Conservation (phyloP, 2,888 invertebrate genomes). For the Chymomyza amoena region DNA sequence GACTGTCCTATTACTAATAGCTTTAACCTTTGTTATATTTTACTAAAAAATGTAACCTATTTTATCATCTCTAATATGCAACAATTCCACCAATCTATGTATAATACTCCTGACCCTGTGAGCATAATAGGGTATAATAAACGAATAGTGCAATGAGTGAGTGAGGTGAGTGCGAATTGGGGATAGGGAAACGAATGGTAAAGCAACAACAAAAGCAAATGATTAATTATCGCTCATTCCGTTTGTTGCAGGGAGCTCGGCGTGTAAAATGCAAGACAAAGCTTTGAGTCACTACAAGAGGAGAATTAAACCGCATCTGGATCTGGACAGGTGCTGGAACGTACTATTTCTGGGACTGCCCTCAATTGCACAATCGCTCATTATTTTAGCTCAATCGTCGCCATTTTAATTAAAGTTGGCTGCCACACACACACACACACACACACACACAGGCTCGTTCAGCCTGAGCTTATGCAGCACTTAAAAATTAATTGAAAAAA, state of each 20-base stretch:
- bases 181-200: background rate
- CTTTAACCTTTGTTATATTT: too few relatives aligned
- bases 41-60: too few relatives aligned
- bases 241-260: constrained; percentile 24
- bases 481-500: background rate
- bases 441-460: too few relatives aligned
- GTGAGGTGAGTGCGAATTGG: background rate
- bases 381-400: constrained; percentile 14
- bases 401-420: constrained; percentile 62
- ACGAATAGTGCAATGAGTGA: background rate
- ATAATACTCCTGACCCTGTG: too few relatives aligned
- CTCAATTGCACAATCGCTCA: constrained; percentile 36
- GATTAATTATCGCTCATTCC: constrained; percentile 63
- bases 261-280: constrained; percentile 47
- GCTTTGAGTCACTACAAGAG: constrained; percentile 19
- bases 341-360: background rate
- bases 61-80: too few relatives aligned
- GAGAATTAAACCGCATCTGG: background rate
- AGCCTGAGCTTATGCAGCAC: background rate
- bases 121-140: background rate
- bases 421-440: constrained; percentile 42
- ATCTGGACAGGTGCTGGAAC: background rate
- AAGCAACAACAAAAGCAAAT: constrained; percentile 44
- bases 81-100: too few relatives aligned
- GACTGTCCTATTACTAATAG: too few relatives aligned